These are phyloP conservation scores for Carposina sasakii DNA, from an alignment of 1,140 invertebrate genomes.

Conservation along the genomic window DNA sequence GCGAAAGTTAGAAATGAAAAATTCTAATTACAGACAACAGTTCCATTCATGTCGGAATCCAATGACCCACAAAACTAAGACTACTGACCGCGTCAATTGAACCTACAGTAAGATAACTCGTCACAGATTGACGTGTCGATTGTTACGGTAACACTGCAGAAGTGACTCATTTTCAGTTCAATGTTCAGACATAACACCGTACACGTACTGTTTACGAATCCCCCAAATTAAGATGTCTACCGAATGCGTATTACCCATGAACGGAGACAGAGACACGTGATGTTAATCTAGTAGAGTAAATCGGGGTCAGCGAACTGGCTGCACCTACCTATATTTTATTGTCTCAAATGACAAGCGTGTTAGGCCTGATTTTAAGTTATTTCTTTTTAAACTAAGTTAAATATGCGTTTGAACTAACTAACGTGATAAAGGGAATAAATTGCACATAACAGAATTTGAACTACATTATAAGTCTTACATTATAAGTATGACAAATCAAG, in stretches of 20 bases:
- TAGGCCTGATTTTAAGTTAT: too few species aligned
- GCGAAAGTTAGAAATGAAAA: constrained; percentile 29
- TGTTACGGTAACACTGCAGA: constrained; percentile 40
- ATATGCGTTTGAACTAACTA: too few species aligned
- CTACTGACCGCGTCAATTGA: constrained; percentile 35
- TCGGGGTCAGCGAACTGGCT: constrained; percentile 42
- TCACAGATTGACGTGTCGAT: constrained; percentile 36
- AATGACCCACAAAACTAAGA: constrained; percentile 29
- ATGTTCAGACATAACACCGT: constrained; percentile 39
- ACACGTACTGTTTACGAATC: constrained; percentile 57
- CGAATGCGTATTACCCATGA: constrained; percentile 54
- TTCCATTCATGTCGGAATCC: constrained; percentile 11
- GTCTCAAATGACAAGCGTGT: constrained; percentile 18
- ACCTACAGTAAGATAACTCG: constrained; percentile 22
- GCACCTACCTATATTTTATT: constrained; percentile 18
- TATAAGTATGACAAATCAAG: too few species aligned
- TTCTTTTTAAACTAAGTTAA: too few species aligned
- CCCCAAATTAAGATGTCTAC: constrained; percentile 55
- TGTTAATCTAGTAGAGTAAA: constrained; percentile 42
- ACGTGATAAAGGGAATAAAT: too few species aligned
- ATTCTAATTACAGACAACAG: constrained; percentile 10
- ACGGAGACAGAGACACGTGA: constrained; percentile 38
- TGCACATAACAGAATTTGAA: too few species aligned
- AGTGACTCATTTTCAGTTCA: constrained; percentile 62
- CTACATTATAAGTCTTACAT: too few species aligned